phyloP scores from a whole-genome alignment of 2,113 vertebrate species.

The Zosterops pallidus region DNA sequence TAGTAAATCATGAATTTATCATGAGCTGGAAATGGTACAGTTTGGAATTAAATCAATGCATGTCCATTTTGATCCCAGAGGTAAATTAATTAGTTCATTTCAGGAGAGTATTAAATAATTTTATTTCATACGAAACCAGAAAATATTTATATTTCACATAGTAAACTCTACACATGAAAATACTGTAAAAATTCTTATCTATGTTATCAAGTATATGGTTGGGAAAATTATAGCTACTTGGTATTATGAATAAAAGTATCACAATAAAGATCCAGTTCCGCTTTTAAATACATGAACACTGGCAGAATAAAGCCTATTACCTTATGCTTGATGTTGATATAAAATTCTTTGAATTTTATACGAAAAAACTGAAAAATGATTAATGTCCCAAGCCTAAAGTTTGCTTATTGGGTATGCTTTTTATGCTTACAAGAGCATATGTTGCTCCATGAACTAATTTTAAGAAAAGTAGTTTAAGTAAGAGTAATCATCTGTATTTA shows the following conservation, averaged over 20 bases:
- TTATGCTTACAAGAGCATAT: neutral
- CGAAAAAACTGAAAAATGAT: neutral
- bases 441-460: neutral
- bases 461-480: neutral
- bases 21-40: neutral
- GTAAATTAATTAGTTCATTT: neutral
- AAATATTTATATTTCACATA: neutral
- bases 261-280: neutral
- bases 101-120: neutral
- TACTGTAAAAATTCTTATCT: neutral
- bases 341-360: neutral
- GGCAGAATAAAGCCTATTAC: neutral
- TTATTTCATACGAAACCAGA: neutral
- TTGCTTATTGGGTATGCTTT: neutral
- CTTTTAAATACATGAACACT: neutral
- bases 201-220: neutral
- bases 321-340: neutral
- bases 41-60: neutral
- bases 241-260: neutral
- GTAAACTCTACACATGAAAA: neutral
- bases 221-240: neutral
- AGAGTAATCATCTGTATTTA: neutral
- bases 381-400: neutral
- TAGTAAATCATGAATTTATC: neutral
- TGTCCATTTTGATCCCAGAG: neutral